Evolutionary conservation across 2,113 vertebrate species (phyloP).

Genomic region (Paradoxurus hermaphroditus): DNA sequence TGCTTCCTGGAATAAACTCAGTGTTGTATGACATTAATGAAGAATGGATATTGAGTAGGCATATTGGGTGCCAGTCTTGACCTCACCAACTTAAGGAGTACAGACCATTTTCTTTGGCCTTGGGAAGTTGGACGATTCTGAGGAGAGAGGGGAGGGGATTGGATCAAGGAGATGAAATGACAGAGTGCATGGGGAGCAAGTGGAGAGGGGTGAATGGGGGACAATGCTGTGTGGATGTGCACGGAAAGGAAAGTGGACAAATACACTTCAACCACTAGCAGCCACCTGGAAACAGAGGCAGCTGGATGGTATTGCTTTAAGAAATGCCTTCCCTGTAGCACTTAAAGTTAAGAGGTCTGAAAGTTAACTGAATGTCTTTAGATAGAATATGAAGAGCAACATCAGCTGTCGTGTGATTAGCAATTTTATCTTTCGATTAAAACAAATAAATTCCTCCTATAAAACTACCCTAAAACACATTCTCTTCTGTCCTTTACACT

Average conservation of each 20-base stretch:
- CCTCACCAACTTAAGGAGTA: not conserved
- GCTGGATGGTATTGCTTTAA: not conserved
- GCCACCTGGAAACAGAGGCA: not conserved
- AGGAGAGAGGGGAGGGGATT: not conserved
- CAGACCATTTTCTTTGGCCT: not conserved
- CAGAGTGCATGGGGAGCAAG: not conserved
- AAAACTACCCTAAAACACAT: not conserved
- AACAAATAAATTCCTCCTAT: not conserved
- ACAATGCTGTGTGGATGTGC: not conserved
- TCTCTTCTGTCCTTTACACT: not conserved
- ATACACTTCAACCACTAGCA: not conserved
- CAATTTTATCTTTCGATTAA: not conserved
- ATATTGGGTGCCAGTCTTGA: not conserved
- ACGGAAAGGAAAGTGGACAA: not conserved
- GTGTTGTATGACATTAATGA: not conserved
- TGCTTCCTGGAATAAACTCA: not conserved
- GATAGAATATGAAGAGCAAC: not conserved
- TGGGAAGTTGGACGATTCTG: not conserved
- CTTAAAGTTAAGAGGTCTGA: not conserved
- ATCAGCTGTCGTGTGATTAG: not conserved
- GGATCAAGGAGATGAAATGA: not conserved
- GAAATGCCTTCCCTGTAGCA: accelerated
- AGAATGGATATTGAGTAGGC: not conserved
- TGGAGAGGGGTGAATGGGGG: not conserved
- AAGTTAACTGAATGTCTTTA: not conserved